phyloP scores from a whole-genome alignment of 2,888 invertebrate genomes.

The Idaea biselata region DNA sequence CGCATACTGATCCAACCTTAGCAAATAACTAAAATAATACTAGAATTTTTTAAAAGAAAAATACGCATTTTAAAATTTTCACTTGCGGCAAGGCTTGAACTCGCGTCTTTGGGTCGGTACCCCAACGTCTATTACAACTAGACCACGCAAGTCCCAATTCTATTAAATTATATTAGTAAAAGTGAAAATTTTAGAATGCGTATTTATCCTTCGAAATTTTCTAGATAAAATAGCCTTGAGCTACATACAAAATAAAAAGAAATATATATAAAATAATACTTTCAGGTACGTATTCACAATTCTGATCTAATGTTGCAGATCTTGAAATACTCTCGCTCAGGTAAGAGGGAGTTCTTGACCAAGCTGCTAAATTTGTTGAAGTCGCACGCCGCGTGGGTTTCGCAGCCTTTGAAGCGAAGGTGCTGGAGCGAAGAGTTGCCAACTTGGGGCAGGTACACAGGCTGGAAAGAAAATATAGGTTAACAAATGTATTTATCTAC shows the following conservation, averaged over 20 bases:
- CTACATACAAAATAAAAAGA: not conserved
- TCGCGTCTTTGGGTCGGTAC: too few relatives aligned
- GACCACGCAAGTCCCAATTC: too few relatives aligned
- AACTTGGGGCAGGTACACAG: slow-evolving; percentile 60
- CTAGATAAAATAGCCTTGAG: too few relatives aligned
- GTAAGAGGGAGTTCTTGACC: slow-evolving; percentile 46
- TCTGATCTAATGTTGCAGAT: slow-evolving; percentile 53
- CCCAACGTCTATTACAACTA: too few relatives aligned
- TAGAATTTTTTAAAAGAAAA: too few relatives aligned
- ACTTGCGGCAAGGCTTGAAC: too few relatives aligned
- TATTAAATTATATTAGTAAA: too few relatives aligned
- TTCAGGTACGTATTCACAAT: slow-evolving; percentile 13
- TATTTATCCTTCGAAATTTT: too few relatives aligned
- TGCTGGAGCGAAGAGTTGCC: slow-evolving; percentile 46
- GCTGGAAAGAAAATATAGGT: slow-evolving; percentile 44
- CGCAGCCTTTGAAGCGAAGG: slow-evolving; percentile 53
- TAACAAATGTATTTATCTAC: not conserved
- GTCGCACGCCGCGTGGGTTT: slow-evolving; percentile 41
- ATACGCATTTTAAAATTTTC: too few relatives aligned
- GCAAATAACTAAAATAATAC: too few relatives aligned
- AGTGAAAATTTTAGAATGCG: too few relatives aligned
- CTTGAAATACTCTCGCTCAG: slow-evolving; percentile 55
- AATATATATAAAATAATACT: slow-evolving; percentile 6
- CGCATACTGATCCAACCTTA: too few relatives aligned
- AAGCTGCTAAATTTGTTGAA: slow-evolving; percentile 48